Base-by-base conservation (phyloP, 2,113 vertebrate species). In the Strix aluco region DNA sequence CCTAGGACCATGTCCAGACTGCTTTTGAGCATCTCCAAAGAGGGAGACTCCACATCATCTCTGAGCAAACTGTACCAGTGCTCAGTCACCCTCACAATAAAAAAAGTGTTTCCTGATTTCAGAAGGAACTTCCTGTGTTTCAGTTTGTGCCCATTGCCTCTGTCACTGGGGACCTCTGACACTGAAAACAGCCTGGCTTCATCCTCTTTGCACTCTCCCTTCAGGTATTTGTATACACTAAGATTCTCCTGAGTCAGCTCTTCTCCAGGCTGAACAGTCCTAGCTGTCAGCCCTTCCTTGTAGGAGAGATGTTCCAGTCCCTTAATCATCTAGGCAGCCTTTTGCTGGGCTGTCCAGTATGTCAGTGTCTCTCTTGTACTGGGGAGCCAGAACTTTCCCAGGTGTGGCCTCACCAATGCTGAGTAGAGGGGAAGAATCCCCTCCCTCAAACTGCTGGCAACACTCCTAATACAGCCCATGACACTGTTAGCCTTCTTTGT, bases 231-330 rank as follows among this genome's bases (percentile, higher is more conserved):
- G 34, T 30, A 77, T 8, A 57, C 4, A 40, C 13, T 29, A 44
- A 29, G 15, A 81, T 20, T 3, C 16, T 34, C 16, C 0, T 47
- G 0, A 85, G 46, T 23, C 44, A 40, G 61, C 9, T 52, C 32
- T 16, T 81, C 36, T 70, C 55, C 34, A 54, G 13, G 40, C 21
- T 82, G 12, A 88, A 61, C 30, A 72, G 13, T 26, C 18, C 46
- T 34, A 12, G 30, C 25, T 72, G 38, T 80, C 58, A 77, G 40
- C 20, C 21, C n/a, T 46, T 61, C 32, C 40, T 49, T 61, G 19
- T 10, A 94, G 22, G 30, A 61, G 11, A 88, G 46, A 52, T 15
- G 27, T 18, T 84, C 54, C 21, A 36, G 21, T 55, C 22, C 13
- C 13, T 91, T 32, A 46, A 65, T 32, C 19, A 82, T 8, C 32